Base-by-base conservation (phyloP, 2,888 invertebrate genomes). In the Lasius fuliginosus region DNA sequence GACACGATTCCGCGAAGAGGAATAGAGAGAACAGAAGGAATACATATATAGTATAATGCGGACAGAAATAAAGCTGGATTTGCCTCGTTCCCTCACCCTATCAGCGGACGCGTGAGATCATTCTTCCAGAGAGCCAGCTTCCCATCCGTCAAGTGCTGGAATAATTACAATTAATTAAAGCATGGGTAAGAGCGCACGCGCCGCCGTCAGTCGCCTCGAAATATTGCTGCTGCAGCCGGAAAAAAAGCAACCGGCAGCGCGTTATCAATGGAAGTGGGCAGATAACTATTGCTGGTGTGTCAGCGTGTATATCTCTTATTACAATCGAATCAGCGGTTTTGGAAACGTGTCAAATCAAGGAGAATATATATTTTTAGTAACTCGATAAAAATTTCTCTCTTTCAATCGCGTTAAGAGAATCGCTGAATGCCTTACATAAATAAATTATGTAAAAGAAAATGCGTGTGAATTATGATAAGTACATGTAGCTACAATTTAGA, bases 141-240 rank as follows among this genome's bases (percentile, higher is more conserved):
- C 87, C 94, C 94, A 92, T 95, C 95, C 30, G 95, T 95, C 90
- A 95, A 93, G 91, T 94, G 93, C 95, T 95, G 92, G 83, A 93
- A 90, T 86, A 93, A 93, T 93, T 91, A 92, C 91, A 91, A 90
- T 87, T 88, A 92, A 92, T 93, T 92, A 91, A 89, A 86, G 84
- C 42, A 62, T 62, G 36, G 79, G 73, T 82, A 86, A 86, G 86
- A 87, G 85, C 83, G 87, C 90, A 84, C 87, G 85, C 86, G 87
- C 67, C 85, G 27, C 33, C 23, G 18, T 18, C 46, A 58, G 82
- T 30, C 77, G 82, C 53, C 68, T 74, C 85, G 87, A 88, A 79
- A 85, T 79, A 73, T 77, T 77, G 67, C 83, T 60, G 75, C 71
- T 71, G 27, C 36, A 56, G 64, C 71, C 76, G 53, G 58, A 60